Evolutionary conservation across 2,113 vertebrate species (phyloP).

Genomic region (Sorex fumeus): DNA sequence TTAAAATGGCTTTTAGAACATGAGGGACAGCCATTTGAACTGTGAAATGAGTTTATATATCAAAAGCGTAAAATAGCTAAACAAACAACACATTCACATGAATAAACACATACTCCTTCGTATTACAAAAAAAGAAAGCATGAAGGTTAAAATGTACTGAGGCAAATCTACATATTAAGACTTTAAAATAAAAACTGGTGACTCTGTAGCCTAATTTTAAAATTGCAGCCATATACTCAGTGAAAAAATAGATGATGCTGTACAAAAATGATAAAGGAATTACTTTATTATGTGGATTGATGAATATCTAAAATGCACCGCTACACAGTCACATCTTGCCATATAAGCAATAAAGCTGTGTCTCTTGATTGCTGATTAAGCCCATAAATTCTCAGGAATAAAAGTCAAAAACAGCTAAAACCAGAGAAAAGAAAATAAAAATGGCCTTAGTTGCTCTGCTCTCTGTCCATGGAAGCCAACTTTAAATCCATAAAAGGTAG

Average conservation of each 20-base stretch:
- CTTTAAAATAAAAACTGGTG: conserved; percentile 43
- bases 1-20: conserved; percentile 30
- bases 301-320: conserved; percentile 39
- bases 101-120: not conserved
- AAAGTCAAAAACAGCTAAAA: conserved; percentile 4
- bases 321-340: not conserved
- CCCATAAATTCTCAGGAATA: not conserved
- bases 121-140: not conserved
- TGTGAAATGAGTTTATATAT: not conserved
- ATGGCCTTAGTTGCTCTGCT: not conserved
- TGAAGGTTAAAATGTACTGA: conserved; percentile 7
- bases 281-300: conserved; percentile 14
- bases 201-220: conserved; percentile 47
- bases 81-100: not conserved
- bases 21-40: not conserved
- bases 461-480: not conserved
- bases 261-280: conserved; percentile 23
- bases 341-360: conserved; percentile 11
- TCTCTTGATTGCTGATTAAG: conserved; percentile 64
- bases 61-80: conserved; percentile 18
- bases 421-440: not conserved
- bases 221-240: not conserved
- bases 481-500: not conserved
- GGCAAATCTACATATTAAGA: conserved; percentile 5
- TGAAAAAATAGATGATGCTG: not conserved